A percentile compares a stretch with the other conserved stretches of the same genome.
These are phyloP conservation scores for Leucania comma DNA, from an alignment of 2,888 invertebrate genomes.

Conservation along the genomic window DNA sequence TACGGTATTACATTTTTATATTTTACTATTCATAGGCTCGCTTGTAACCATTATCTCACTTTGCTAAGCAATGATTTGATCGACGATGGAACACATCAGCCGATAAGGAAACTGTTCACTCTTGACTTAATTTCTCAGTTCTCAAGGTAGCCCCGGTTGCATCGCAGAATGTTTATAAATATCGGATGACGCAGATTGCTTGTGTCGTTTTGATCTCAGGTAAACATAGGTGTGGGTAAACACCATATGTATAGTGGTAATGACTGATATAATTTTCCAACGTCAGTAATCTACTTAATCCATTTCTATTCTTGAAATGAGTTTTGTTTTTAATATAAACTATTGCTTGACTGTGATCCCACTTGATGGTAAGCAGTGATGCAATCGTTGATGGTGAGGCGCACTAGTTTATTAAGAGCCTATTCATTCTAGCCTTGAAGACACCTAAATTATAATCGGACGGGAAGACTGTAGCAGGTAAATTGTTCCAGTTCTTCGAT, in stretches of 20 bases:
- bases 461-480: too few species aligned
- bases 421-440: too few species aligned
- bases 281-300: neutral
- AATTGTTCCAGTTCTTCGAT: too few species aligned
- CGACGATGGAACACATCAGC: neutral
- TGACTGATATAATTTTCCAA: constrained; percentile 28
- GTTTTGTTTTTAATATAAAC: too few species aligned
- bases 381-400: too few species aligned
- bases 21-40: neutral
- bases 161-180: constrained; percentile 51
- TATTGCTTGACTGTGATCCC: too few species aligned
- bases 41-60: neutral
- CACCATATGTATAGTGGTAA: constrained; percentile 5
- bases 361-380: too few species aligned
- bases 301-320: neutral
- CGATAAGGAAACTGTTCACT: neutral
- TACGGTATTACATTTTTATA: too few species aligned
- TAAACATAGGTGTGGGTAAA: constrained; percentile 44
- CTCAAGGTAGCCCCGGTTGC: constrained; percentile 19
- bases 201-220: constrained; percentile 39
- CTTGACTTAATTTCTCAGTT: neutral
- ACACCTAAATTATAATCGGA: too few species aligned
- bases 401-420: too few species aligned
- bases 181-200: constrained; percentile 35
- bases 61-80: neutral